A percentile compares a stretch with the other conserved stretches of the same genome.
These are phyloP conservation scores for Drosophila pectinifera DNA, from an alignment of 1,140 invertebrate genomes.

Conservation along the genomic window DNA sequence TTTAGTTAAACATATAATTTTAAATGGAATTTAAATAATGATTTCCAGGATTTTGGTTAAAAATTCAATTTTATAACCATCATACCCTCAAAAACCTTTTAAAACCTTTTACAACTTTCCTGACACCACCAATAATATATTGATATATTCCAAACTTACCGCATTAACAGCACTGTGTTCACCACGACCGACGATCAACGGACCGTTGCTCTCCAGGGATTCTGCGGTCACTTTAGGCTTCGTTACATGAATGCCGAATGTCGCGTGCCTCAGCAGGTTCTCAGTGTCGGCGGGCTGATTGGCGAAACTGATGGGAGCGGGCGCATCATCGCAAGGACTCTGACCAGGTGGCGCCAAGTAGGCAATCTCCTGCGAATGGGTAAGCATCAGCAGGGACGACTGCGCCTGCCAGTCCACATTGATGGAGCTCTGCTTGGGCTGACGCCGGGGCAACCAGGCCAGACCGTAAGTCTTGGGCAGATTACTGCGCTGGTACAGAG, in stretches of 20 bases:
- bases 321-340: conserved; percentile 62
- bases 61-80: no score
- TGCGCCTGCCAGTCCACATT: conserved; percentile 86
- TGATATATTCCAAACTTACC: conserved; percentile 60
- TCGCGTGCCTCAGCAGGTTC: conserved; percentile 53
- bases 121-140: no score
- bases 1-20: no score
- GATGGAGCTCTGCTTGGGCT: conserved; percentile 84
- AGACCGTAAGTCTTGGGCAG: conserved; percentile 85
- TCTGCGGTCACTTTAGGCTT: conserved; percentile 39
- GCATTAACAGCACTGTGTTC: conserved; percentile 70
- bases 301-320: conserved; percentile 64
- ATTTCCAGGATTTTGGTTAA: no score
- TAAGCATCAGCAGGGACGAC: conserved; percentile 87
- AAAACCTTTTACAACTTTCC: background rate
- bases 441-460: conserved; percentile 86
- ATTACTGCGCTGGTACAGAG: conserved; percentile 86
- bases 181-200: conserved; percentile 65
- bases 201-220: conserved; percentile 41
- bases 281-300: conserved; percentile 33
- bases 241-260: conserved; percentile 72
- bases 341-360: conserved; percentile 63
- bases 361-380: conserved; percentile 85
- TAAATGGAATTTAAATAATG: no score
- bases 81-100: background rate